Evolutionary conservation across 2,888 invertebrate genomes (phyloP), one percentile per base, ranked within the genome.

Genomic region (Chloromyia formosa): DNA sequence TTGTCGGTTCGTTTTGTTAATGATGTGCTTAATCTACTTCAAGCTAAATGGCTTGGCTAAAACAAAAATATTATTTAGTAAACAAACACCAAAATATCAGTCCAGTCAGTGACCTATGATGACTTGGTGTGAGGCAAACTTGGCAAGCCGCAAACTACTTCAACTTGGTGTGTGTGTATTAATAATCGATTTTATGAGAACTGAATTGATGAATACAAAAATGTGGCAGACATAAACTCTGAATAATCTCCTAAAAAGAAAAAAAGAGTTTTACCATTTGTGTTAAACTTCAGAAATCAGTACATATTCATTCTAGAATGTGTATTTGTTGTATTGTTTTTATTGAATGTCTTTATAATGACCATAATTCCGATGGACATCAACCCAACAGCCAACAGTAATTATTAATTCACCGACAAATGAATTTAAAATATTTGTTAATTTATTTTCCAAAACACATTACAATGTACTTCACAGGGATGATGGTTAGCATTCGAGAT

Each of bases 341-440:
- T 40, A 62, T 62, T 27, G n/a, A 20, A 53, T 40, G 23, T 2
- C 20, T 16, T 18, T 42, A 16, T 69, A 69, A 54, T 69, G 54
- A 23, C 3, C 54, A 66, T 18, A 12, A 62, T 66, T 53, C 27
- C 66, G 22, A 18, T 49, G 66, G 49, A 66, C 66, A 69, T 69
- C 58, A 72, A 58, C 58, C 2, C 72, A n/a, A n/a, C n/a, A n/a
- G n/a, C n/a, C 42, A 49, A 22, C 73, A 73, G 73, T 45, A 58
- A 73, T 73, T 61, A 73, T 73, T 58, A 73, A 73, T 73, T 61
- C 73, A 61, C 73, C 73, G 73, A 73, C 73, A 73, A 73, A 73
- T 73, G 68, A 62, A 73, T 73, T 73, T 42, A 61, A 69, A 61
- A 58, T 42, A 23, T 23, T 42, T 40, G 27, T 73, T 73, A 61